phyloP scores from a whole-genome alignment of 2,888 invertebrate species.

The Archips xylosteana region DNA sequence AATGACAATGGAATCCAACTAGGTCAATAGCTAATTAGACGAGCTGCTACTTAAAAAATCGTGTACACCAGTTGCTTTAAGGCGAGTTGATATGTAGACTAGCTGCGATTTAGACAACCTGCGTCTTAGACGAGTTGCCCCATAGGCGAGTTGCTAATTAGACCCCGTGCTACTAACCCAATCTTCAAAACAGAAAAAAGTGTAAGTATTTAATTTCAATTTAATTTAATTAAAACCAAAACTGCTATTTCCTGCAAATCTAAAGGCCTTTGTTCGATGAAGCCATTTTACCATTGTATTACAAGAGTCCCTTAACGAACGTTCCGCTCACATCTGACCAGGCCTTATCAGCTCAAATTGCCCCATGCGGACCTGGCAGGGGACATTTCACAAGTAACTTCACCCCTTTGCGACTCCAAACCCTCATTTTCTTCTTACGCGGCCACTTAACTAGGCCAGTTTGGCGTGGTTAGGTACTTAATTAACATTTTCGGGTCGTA shows the following conservation, averaged over 20 bases:
- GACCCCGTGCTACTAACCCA: too few species aligned
- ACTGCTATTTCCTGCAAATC: background rate
- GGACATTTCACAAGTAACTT: conserved; percentile 42
- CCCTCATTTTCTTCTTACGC: conserved; percentile 37
- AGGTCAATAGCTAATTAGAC: too few species aligned
- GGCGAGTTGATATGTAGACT: too few species aligned
- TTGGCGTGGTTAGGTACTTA: conserved; percentile 27
- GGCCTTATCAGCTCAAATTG: conserved; percentile 32
- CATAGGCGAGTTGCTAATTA: too few species aligned
- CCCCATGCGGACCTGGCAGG: conserved; percentile 26
- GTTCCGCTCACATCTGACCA: conserved; percentile 18
- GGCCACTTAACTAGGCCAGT: conserved; percentile 34
- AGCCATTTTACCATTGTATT: background rate
- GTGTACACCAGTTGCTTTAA: too few species aligned
- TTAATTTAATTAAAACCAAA: too few species aligned
- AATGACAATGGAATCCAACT: too few species aligned
- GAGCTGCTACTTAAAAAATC: too few species aligned
- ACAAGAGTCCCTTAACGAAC: background rate
- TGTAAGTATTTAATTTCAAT: too few species aligned
- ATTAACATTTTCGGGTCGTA: conserved; percentile 28
- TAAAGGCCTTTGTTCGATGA: background rate
- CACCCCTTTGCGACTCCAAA: conserved; percentile 39
- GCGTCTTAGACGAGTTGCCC: too few species aligned
- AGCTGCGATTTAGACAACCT: too few species aligned
- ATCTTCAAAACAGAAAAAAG: too few species aligned